Evolutionary conservation across 2,797 vertebrate species (phyloP).

Genomic region (Clarias pachynema): DNA sequence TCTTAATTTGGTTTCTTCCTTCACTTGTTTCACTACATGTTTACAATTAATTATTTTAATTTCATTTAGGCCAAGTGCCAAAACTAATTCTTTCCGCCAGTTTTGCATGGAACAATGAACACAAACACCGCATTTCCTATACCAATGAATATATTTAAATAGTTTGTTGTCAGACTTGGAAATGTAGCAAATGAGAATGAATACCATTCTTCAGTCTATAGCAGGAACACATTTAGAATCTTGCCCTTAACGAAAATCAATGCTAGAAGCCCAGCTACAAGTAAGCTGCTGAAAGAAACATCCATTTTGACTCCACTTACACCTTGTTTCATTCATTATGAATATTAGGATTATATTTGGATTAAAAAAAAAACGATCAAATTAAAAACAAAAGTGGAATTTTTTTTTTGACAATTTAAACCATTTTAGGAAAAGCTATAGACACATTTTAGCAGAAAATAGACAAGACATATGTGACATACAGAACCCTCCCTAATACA

Average conservation of each 20-base stretch:
- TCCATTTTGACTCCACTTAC: background rate
- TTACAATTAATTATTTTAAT: background rate
- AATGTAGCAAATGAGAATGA: background rate
- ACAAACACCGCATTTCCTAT: background rate
- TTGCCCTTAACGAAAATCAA: background rate
- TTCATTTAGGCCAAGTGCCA: background rate
- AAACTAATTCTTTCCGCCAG: background rate
- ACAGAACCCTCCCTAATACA: background rate
- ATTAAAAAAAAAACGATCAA: background rate
- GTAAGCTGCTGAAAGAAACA: background rate
- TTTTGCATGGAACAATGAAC: constrained; percentile 30
- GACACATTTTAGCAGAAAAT: background rate
- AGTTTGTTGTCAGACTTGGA: background rate
- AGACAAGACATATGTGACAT: background rate
- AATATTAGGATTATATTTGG: background rate
- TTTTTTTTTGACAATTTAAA: background rate
- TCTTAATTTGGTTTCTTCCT: background rate
- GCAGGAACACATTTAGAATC: background rate
- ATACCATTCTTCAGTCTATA: background rate
- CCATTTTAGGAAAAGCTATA: background rate
- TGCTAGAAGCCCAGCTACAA: background rate
- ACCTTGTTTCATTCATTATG: background rate
- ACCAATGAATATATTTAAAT: background rate
- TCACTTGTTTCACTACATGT: constrained; percentile 1
- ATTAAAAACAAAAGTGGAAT: background rate